Evolutionary conservation across 2,113 vertebrate species (phyloP), one percentile per base, ranked within the genome.

Genomic region (Alethe diademata): DNA sequence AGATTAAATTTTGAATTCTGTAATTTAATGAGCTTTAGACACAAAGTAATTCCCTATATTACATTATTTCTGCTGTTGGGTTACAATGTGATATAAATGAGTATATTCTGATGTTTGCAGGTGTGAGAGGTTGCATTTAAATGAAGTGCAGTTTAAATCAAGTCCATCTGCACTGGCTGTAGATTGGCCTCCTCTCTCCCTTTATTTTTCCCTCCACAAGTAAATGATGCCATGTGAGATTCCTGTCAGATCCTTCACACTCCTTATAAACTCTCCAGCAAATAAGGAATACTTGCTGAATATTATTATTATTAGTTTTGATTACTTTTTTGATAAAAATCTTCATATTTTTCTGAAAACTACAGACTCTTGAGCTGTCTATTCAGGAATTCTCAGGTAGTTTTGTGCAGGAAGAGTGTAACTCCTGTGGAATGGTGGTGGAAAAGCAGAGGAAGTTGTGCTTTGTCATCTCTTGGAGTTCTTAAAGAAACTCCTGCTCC

Each of bases 361-460:
- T 38, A 0, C 13, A 36, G 14, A 0, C 23, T 57, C n/a, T 45
- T 5, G 19, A n/a, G 9, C 43, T 53, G 9, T 0, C 15, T 12
- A 2, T 15, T 73, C 6, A 48, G 50, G 70, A 74, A 40, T 65
- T 56, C 58, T 19, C 23, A 9, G 31, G 1, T 2, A 6, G 18
- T 38, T 73, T 22, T n/a, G n/a, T n/a, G 28, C 69, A 64, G 48
- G 40, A 38, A 4, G 8, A 64, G 67, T 70, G 85, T 5, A 8
- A 17, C 31, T 58, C 42, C 54, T 29, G 19, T 19, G 43, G 43
- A 19, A 19, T 45, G 43, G 12, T 48, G 47, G 22, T 43, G 58
- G 50, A 35, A 60, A 18, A 2, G 45, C 72, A 18, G 9, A 0
- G 0, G 26, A 58, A 66, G 26, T 64, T 50, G 57, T 0, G 0